Evolutionary conservation across 2,113 vertebrate genomes (phyloP).

Genomic region (Pituophis catenifer): DNA sequence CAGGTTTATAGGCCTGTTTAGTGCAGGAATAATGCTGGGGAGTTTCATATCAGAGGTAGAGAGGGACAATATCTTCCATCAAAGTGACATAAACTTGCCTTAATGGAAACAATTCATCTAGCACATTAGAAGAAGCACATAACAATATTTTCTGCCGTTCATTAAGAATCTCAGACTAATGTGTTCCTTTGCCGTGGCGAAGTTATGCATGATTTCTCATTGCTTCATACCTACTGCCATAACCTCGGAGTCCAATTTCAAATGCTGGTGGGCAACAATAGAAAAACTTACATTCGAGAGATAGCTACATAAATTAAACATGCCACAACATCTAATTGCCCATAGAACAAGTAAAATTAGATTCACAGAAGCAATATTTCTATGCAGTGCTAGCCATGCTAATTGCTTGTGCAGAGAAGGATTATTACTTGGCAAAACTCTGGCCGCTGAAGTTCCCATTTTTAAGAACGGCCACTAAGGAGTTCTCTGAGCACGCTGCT

Average conservation of each 20-base stretch:
- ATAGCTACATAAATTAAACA: conserved; percentile 55
- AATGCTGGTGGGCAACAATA: conserved; percentile 33
- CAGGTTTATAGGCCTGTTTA: not conserved
- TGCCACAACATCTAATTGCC: conserved; percentile 37
- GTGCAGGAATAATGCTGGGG: not conserved
- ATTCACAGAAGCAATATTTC: conserved; percentile 38
- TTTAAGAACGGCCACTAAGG: conserved; percentile 18
- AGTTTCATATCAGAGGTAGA: not conserved
- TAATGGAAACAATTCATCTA: conserved; percentile 47
- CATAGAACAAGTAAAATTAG: conserved; percentile 21
- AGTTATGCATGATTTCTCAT: conserved; percentile 51
- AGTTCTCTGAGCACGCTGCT: conserved; percentile 33
- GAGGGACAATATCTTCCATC: not conserved
- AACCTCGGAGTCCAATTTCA: conserved; percentile 47
- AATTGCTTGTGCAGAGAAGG: conserved; percentile 37
- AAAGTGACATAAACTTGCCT: conserved; percentile 37
- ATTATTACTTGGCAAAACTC: conserved; percentile 38
- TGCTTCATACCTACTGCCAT: conserved; percentile 29
- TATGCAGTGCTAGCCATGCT: conserved; percentile 14
- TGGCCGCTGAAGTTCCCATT: conserved; percentile 12
- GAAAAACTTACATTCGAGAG: conserved; percentile 47
- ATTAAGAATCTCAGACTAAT: conserved; percentile 30
- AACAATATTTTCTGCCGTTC: conserved; percentile 33
- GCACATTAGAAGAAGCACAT: conserved; percentile 28
- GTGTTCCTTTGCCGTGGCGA: conserved; percentile 35